A percentile compares a stretch with the other conserved stretches of the same genome.
Evolutionary conservation across 2,113 vertebrate species (phyloP).

Genomic region (Prionailurus viverrinus): DNA sequence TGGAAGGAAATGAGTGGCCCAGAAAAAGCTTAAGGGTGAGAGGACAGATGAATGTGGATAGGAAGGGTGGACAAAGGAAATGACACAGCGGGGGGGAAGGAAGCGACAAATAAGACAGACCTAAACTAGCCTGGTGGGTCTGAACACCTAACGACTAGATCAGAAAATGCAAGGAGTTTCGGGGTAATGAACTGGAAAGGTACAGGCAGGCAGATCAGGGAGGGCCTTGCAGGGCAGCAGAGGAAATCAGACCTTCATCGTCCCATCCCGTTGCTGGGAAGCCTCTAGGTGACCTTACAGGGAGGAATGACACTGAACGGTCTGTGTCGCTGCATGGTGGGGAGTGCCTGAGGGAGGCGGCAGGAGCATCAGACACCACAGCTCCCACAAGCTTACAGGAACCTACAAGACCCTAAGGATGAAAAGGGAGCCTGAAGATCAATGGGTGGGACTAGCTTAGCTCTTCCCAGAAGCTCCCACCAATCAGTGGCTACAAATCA

Average conservation of each 20-base stretch:
- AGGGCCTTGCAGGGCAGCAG: neutral
- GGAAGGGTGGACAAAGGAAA: neutral
- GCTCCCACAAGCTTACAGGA: rapidly evolving
- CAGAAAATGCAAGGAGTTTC: neutral
- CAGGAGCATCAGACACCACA: neutral
- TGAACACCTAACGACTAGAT: neutral
- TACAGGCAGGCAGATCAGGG: rapidly evolving
- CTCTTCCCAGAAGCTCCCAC: neutral
- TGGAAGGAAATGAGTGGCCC: neutral
- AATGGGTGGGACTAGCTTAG: too few relatives aligned
- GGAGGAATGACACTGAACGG: rapidly evolving
- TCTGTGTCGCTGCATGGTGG: neutral
- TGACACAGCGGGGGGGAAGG: too few relatives aligned
- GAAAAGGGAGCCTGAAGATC: neutral
- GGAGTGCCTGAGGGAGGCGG: neutral
- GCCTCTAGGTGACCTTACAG: rapidly evolving
- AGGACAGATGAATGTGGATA: rapidly evolving
- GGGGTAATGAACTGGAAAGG: too few relatives aligned
- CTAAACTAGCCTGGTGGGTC: too few relatives aligned
- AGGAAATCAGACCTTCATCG: rapidly evolving
- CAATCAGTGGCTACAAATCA: neutral
- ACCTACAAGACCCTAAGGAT: neutral
- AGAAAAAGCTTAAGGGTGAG: neutral
- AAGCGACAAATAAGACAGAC: neutral
- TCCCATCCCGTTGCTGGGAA: rapidly evolving